Conservation (phyloP, 2,888 invertebrate species). For the Ligdia adustata region DNA sequence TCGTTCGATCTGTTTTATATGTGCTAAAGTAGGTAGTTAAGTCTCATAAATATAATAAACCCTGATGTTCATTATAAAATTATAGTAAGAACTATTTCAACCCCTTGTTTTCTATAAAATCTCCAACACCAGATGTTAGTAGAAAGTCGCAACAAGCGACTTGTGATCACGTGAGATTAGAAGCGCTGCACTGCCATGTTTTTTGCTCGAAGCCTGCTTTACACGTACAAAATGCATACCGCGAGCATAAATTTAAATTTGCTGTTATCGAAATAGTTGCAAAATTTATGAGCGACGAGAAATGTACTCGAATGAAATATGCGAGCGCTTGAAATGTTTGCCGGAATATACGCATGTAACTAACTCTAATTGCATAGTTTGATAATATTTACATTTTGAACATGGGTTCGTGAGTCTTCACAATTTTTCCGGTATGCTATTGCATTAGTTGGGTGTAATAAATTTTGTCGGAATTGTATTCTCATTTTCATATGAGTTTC, state of each 20-base stretch:
- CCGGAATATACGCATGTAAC: slow-evolving; percentile 52
- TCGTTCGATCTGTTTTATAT: too few relatives aligned
- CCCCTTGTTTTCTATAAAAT: slow-evolving; percentile 10
- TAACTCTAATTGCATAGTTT: slow-evolving; percentile 57
- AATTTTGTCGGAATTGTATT: slow-evolving; percentile 25
- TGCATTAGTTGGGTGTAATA: slow-evolving; percentile 22
- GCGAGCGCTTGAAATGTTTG: slow-evolving; percentile 55
- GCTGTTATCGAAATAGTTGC: slow-evolving; percentile 77
- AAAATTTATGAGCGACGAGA: slow-evolving; percentile 69
- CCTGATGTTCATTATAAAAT: too few relatives aligned
- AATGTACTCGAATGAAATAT: slow-evolving; percentile 68
- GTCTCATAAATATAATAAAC: too few relatives aligned
- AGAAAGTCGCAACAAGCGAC: slow-evolving; percentile 36
- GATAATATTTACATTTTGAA: slow-evolving; percentile 42
- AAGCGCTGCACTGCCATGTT: slow-evolving; percentile 54
- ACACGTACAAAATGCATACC: slow-evolving; percentile 74
- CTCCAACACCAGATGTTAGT: slow-evolving; percentile 50
- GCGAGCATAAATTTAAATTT: slow-evolving; percentile 78
- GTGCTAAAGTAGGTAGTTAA: too few relatives aligned
- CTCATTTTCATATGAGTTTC: slow-evolving; percentile 6
- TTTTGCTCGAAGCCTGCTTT: slow-evolving; percentile 66
- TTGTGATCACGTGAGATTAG: slow-evolving; percentile 76
- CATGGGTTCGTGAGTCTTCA: slow-evolving; percentile 33
- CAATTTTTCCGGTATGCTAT: slow-evolving; percentile 38
- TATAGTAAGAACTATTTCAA: too few relatives aligned